Base-by-base conservation (phyloP, 2,888 invertebrate genomes). In the Rotaria magnacalcarata region DNA sequence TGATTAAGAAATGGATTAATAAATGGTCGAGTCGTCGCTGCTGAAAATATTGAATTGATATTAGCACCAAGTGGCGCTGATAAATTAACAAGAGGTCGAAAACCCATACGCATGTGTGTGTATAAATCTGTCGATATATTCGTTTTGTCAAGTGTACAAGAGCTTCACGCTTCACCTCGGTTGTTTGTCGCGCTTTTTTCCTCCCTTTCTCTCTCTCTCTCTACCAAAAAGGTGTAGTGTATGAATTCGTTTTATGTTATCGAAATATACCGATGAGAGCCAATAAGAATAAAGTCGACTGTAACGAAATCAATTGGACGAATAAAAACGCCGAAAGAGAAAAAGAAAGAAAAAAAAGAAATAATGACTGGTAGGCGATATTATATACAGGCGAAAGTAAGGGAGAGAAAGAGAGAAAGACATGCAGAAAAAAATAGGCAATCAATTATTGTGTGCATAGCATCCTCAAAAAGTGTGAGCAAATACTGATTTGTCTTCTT, bases 391-490 rank as follows among this genome's bases (percentile, higher is more conserved):
- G 67, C 34, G 67, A 67, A 67, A 67, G 67, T 67, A 67, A 27
- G 67, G 34, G 27, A 34, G 5, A 16, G 14, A 34, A 0, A 34
- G 34, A 34, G 34, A 34, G 34, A 34, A 34, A 34, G 34, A 34
- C 34, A 34, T 34, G 2, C 34, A 34, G 2, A 34, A 34, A 34
- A 34, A 34, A 34, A 67, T 34, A 67, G 14, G 67, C 67, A 67
- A 67, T 67, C 67, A 67, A 67, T 67, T 27, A 67, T 34, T 67
- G 67, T 67, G 34, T 67, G 24, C 67, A 67, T 16, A 27, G 67
- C 34, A 67, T 67, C 67, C 67, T 67, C 67, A 67, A 67, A 67
- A 67, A 67, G 67, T 67, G 67, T 67, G 67, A 67, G 67, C 67
- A 67, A 67, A 67, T 67, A 67, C 67, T 27, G 67, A 67, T 67